Percentiles rank a stretch among this genome's conserved stretches.
These are phyloP conservation scores for Ceratitis capitata DNA, from an alignment of 1,140 invertebrate species.

Conservation along the genomic window DNA sequence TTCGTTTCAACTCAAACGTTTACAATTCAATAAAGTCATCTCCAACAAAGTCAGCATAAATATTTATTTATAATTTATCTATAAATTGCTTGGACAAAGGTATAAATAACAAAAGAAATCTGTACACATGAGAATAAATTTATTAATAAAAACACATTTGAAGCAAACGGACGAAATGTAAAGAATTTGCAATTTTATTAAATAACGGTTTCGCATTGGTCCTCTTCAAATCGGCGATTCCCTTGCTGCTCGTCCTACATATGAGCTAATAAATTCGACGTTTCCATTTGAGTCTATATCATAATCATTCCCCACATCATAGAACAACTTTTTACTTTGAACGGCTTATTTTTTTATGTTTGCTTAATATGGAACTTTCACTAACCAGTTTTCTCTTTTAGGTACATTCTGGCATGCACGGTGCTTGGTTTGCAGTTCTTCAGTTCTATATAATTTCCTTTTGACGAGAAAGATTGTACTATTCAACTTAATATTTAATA, in stretches of 20 bases:
- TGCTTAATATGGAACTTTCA: slow-evolving; percentile 51
- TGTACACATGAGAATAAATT: slow-evolving; percentile 22
- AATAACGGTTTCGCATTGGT: not conserved
- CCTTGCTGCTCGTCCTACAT: not conserved
- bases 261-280: not conserved
- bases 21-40: not conserved
- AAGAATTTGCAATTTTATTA: slow-evolving; percentile 22
- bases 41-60: not conserved
- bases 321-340: not conserved
- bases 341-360: not conserved
- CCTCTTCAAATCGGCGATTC: not conserved
- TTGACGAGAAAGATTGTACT: not conserved
- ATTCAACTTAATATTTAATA: not conserved
- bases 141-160: slow-evolving; percentile 30
- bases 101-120: slow-evolving; percentile 39
- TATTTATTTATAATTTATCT: slow-evolving; percentile 28
- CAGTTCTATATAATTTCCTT: not conserved
- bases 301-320: not conserved
- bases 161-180: not conserved
- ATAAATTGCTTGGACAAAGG: not conserved
- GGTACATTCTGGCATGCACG: slow-evolving; percentile 53
- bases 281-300: not conserved
- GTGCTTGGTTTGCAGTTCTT: not conserved
- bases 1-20: not conserved
- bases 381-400: slow-evolving; percentile 63